Evolutionary conservation across 2,888 invertebrate species (phyloP).

Genomic region (Opisthograptis luteolata): DNA sequence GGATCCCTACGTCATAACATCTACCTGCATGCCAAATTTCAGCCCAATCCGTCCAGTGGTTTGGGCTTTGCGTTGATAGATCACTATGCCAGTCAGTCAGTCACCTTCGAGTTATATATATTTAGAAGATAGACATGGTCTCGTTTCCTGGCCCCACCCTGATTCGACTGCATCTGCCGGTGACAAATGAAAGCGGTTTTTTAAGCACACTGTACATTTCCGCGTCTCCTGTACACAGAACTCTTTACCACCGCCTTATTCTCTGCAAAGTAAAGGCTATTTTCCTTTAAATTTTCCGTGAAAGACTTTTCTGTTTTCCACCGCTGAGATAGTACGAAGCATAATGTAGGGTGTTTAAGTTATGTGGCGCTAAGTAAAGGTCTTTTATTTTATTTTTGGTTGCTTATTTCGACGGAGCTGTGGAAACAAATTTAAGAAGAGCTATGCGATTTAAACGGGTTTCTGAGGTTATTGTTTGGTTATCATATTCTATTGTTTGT

Average conservation of each 20-base stretch:
- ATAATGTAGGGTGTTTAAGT: slow-evolving; percentile 72
- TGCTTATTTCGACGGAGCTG: slow-evolving; percentile 18
- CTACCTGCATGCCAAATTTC: too few species aligned
- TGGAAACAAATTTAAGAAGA: slow-evolving; percentile 1
- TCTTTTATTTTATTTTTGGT: slow-evolving; percentile 56
- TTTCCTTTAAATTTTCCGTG: slow-evolving; percentile 32
- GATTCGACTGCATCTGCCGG: slow-evolving; percentile 80
- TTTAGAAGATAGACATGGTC: slow-evolving; percentile 13
- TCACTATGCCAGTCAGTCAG: too few species aligned
- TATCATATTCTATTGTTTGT: too few species aligned
- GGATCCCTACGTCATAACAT: too few species aligned
- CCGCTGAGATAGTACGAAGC: slow-evolving; percentile 58
- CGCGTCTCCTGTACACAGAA: slow-evolving; percentile 43
- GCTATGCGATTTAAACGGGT: too few species aligned
- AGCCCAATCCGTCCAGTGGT: too few species aligned
- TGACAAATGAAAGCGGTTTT: slow-evolving; percentile 82
- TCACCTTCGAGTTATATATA: too few species aligned
- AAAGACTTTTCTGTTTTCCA: slow-evolving; percentile 38
- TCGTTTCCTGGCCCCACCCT: slow-evolving; percentile 49
- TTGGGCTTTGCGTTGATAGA: too few species aligned
- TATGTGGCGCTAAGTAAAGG: slow-evolving; percentile 65
- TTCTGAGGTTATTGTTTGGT: too few species aligned
- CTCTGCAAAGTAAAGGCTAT: slow-evolving; percentile 37
- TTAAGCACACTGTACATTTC: slow-evolving; percentile 74
- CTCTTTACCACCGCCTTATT: slow-evolving; percentile 39